phyloP scores from a whole-genome alignment of 2,113 vertebrate species.

The Castor canadensis region DNA sequence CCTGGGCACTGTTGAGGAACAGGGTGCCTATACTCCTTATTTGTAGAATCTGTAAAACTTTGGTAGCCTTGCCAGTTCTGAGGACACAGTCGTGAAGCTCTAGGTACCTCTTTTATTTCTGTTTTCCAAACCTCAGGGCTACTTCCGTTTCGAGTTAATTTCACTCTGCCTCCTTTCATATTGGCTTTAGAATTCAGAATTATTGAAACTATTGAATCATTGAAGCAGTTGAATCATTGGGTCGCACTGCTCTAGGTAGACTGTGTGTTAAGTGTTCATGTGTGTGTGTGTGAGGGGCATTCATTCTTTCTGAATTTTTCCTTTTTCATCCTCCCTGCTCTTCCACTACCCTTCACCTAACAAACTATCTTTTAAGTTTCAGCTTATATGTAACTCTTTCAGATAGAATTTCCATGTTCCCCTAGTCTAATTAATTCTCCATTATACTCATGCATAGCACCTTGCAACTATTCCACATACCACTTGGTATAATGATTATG shows the following conservation, averaged over 20 bases:
- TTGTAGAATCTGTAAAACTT: not conserved
- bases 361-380: slow-evolving; percentile 26
- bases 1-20: not conserved
- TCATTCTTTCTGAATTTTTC: slow-evolving; percentile 25
- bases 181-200: slow-evolving; percentile 41
- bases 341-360: not conserved
- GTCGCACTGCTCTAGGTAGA: not conserved
- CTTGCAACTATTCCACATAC: not conserved
- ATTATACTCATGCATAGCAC: not conserved
- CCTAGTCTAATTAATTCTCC: not conserved
- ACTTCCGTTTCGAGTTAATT: not conserved
- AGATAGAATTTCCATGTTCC: not conserved
- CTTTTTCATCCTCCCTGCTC: not conserved
- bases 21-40: not conserved
- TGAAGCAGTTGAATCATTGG: not conserved
- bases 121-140: not conserved
- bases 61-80: not conserved
- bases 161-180: slow-evolving; percentile 15
- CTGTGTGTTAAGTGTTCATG: not conserved
- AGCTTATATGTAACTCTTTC: slow-evolving; percentile 7
- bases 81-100: not conserved
- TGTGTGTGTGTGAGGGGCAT: not conserved
- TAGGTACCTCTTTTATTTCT: slow-evolving; percentile 20
- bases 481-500: slow-evolving; percentile 1
- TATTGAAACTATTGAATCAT: slow-evolving; percentile 13